Evolutionary conservation across 92 coral and sea anemone species (phyloP), one percentile per base, ranked within the genome.

Genomic region (Parazoanthus darwini): DNA sequence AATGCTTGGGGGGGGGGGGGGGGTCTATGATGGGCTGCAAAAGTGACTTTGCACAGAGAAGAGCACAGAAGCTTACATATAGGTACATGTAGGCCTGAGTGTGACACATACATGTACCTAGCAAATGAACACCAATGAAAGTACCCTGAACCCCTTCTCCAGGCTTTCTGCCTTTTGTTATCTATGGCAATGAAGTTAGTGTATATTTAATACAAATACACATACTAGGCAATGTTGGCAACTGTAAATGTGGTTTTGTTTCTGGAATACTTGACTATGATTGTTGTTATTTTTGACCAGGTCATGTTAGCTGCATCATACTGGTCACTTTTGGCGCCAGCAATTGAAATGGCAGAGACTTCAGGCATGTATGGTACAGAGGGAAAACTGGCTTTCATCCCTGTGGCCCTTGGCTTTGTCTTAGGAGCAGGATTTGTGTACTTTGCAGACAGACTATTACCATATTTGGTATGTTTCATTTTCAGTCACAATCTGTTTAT

Each of bases 251-350:
- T 1, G 6, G 11, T 70, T 70, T 70, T 70, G 29, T 70, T 70
- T 70, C 3, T 11, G 22, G 33, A 14, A 58, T 58, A 14, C 38
- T 74, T 29, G 33, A 29, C 15, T 38, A 50, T 39, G 14, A 37
- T 39, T 11, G 8, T 82, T 82, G 81, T 10, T 42, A 44, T 16
- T 74, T 81, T 46, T 71, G 22, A 44, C 22, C 43, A 97, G 99
- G 99, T 97, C 25, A 97, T 97, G 99, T 90, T 94, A 22, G 99
- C 99, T 15, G 99, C 99, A 3, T 97, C 99, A 0, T 97, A 97
- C 68, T 97, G 99, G 99, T 97, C 99, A 0, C 84, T 97, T 26
- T 82, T 97, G n/a, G 98, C 96, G 70, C 99, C 99, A 74, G 99
- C 99, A 8, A 97, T 97, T 29, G 99, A 97, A 75, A 92, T 95